A percentile compares a stretch with the other conserved stretches of the same genome.
phyloP scores from a whole-genome alignment of 1,140 invertebrate species.

The Papilio glaucus region DNA sequence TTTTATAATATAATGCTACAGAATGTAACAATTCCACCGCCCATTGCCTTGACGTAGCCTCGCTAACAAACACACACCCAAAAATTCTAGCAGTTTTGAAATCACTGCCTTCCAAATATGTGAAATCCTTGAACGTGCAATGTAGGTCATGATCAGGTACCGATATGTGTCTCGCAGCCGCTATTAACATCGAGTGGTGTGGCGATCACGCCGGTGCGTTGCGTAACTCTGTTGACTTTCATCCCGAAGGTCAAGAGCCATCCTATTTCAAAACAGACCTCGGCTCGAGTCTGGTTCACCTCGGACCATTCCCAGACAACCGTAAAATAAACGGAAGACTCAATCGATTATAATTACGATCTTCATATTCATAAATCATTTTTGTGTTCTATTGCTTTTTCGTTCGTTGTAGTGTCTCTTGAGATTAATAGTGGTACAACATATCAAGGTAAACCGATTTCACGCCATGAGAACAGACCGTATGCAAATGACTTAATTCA shows the following conservation, averaged over 20 bases:
- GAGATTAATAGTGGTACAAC: background rate
- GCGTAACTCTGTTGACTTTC: slow-evolving; percentile 82
- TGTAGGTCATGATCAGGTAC: slow-evolving; percentile 81
- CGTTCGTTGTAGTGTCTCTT: background rate
- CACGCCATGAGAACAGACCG: slow-evolving; percentile 74
- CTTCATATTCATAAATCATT: slow-evolving; percentile 38
- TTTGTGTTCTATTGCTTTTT: slow-evolving; percentile 13
- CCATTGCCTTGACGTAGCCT: slow-evolving; percentile 51
- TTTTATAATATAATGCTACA: background rate
- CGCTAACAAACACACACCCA: slow-evolving; percentile 75
- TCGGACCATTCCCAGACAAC: slow-evolving; percentile 64
- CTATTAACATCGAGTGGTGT: slow-evolving; percentile 77
- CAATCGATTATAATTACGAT: slow-evolving; percentile 46
- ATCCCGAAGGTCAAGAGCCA: slow-evolving; percentile 82
- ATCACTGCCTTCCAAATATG: slow-evolving; percentile 81
- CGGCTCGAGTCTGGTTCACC: slow-evolving; percentile 76
- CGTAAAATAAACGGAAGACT: slow-evolving; percentile 71
- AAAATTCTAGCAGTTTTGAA: slow-evolving; percentile 79
- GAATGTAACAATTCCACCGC: slow-evolving; percentile 22
- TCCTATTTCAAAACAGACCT: slow-evolving; percentile 83
- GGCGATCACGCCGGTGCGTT: slow-evolving; percentile 69
- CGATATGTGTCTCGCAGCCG: slow-evolving; percentile 72
- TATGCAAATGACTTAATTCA: slow-evolving; percentile 77
- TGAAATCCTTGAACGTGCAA: slow-evolving; percentile 81
- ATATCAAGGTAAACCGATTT: slow-evolving; percentile 74